Evolutionary conservation across 2,888 invertebrate genomes (phyloP).

Genomic region (Morinoia aosen): DNA sequence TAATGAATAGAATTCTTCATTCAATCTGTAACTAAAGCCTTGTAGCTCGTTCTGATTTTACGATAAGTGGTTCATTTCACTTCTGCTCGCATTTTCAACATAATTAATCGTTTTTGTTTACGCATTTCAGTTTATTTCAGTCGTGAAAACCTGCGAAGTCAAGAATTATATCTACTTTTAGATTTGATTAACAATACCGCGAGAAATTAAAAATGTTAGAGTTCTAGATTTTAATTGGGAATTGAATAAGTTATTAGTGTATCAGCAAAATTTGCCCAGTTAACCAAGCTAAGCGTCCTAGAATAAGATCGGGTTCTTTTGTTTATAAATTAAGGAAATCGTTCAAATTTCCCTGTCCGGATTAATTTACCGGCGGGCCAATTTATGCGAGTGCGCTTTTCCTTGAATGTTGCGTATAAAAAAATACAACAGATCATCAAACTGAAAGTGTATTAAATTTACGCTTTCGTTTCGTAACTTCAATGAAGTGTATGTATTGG

Average conservation of each 20-base stretch:
- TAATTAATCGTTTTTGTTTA: not conserved
- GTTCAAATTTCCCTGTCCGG: not conserved
- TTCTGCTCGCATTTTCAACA: not conserved
- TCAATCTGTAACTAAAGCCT: not conserved
- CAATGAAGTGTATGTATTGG: not conserved
- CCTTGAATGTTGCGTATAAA: not conserved
- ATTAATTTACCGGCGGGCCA: not conserved
- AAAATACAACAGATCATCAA: not conserved
- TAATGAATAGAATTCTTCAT: not conserved
- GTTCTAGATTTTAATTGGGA: not conserved
- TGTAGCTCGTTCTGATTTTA: not conserved
- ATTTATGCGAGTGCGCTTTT: not conserved
- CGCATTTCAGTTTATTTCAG: not conserved
- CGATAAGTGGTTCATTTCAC: no score
- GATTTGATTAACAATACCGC: not conserved
- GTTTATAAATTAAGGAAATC: not conserved
- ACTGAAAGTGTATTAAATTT: not conserved
- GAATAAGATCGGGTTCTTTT: not conserved
- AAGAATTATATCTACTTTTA: not conserved
- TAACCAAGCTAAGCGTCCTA: not conserved
- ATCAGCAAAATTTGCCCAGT: not conserved
- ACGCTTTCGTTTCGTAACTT: not conserved
- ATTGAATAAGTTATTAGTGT: not conserved
- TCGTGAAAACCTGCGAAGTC: not conserved
- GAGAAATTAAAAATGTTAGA: not conserved